These are phyloP conservation scores for Mungos mungo DNA, from an alignment of 2,113 vertebrate genomes.

Conservation along the genomic window DNA sequence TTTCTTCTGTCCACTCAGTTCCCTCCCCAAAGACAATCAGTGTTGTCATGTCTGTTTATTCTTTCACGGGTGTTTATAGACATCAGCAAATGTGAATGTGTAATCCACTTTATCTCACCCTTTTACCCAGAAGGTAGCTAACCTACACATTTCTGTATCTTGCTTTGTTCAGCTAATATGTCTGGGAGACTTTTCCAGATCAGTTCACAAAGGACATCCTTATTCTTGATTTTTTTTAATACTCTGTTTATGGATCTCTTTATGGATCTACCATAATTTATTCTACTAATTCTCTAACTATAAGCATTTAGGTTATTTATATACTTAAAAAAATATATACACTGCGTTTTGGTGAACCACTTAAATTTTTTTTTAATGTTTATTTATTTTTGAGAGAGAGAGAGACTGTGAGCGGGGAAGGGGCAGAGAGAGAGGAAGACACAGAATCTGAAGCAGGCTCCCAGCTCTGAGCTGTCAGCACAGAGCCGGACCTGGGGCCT, in stretches of 20 bases:
- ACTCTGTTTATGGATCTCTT: background rate
- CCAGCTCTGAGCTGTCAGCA: no score
- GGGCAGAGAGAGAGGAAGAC: no score
- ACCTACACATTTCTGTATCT: background rate
- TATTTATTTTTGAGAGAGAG: no score
- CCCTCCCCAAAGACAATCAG: background rate
- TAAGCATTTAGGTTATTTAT: background rate
- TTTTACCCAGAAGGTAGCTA: background rate
- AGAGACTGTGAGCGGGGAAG: no score
- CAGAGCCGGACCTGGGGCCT: no score
- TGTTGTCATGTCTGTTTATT: background rate
- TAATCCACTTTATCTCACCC: background rate
- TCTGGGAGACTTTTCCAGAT: background rate
- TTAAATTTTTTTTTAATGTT: background rate
- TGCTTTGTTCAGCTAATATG: background rate
- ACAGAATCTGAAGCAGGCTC: no score
- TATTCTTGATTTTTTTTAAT: background rate
- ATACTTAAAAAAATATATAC: background rate
- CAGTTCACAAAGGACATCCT: background rate
- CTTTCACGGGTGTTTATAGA: background rate
- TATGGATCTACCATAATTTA: background rate
- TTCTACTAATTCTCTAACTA: background rate
- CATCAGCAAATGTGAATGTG: background rate
- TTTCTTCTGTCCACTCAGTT: background rate
- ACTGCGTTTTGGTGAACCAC: background rate